Conservation (phyloP, 2,797 vertebrate genomes). For the Numenius phaeopus region DNA sequence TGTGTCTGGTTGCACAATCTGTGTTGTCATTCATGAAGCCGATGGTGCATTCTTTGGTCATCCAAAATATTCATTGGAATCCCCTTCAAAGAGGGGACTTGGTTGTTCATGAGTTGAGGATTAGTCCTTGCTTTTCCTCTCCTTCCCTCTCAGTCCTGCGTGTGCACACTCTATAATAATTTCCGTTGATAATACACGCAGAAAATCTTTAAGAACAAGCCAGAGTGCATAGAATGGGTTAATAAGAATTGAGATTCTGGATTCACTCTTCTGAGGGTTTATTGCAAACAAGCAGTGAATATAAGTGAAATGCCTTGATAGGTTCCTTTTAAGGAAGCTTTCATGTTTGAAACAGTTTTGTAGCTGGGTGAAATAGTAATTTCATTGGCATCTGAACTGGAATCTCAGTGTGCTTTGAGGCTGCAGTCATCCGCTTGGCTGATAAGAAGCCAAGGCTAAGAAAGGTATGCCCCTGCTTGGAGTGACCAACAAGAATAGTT, state of each 20-base stretch:
- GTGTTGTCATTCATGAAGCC: neutral
- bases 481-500: neutral
- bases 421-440: neutral
- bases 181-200: neutral
- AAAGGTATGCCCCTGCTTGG: neutral
- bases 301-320: neutral
- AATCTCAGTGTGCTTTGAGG: conserved; percentile 5
- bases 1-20: conserved; percentile 15
- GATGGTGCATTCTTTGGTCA: neutral
- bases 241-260: neutral
- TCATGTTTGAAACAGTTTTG: conserved; percentile 2
- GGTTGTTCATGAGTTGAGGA: neutral
- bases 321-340: conserved; percentile 53
- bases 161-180: fast-evolving
- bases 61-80: neutral
- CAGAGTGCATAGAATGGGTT: neutral
- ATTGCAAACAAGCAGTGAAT: neutral
- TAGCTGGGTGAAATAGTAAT: conserved; percentile 6
- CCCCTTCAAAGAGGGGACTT: neutral
- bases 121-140: neutral
- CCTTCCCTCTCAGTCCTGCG: neutral
- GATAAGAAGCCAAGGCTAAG: neutral
- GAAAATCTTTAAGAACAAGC: neutral
- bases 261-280: neutral
- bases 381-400: conserved; percentile 33